Evolutionary conservation across 2,888 invertebrate genomes (phyloP), one percentile per base, ranked within the genome.

Genomic region (Imbricaverruca yamaguchii): DNA sequence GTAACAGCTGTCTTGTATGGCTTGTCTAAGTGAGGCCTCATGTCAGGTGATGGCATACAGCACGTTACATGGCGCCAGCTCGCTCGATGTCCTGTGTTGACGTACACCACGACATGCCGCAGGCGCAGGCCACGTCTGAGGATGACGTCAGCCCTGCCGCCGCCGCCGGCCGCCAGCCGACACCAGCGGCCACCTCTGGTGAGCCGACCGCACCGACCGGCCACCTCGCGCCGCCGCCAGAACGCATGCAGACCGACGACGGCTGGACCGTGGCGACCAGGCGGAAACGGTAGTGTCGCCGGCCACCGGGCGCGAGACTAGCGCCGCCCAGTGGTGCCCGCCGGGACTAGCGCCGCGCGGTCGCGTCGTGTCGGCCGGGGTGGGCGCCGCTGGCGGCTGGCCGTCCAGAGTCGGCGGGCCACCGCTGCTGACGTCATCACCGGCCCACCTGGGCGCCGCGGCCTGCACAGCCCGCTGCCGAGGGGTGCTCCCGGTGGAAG

Each of bases 221-320:
- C 53, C 21, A 39, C 18, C 53, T 18, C 13, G 18, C 69, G 8
- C 18, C 25, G 39, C 11, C 25, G 53, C 25, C 69, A 15, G 74
- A 74, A 21, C 9, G 21, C 53, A 74, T 74, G 74, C 53, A 55
- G 10, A 74, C 55, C 8, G 74, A 74, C 0, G 74, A 74, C 21
- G 74, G 74, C 74, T 74, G 74, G 74, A 74, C 74, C 15, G 53
- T 65, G 65, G 65, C 21, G 74, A 21, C 74, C 21, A 53, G 15
- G 21, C 18, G 18, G 55, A 53, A 21, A 55, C 53, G 74, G 74
- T 74, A 74, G 55, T 21, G 55, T 21, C 7, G 74, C 74, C 74
- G 59, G 59, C 15, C 15, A 53, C 15, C 69, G 53, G 69, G 18
- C 69, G 12, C 12, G 59, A 11, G 15, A 59, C 59, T 1, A 59